phyloP scores from a whole-genome alignment of 37 sponge, comb jelly and placozoan species.

The Beroe forskalii region DNA sequence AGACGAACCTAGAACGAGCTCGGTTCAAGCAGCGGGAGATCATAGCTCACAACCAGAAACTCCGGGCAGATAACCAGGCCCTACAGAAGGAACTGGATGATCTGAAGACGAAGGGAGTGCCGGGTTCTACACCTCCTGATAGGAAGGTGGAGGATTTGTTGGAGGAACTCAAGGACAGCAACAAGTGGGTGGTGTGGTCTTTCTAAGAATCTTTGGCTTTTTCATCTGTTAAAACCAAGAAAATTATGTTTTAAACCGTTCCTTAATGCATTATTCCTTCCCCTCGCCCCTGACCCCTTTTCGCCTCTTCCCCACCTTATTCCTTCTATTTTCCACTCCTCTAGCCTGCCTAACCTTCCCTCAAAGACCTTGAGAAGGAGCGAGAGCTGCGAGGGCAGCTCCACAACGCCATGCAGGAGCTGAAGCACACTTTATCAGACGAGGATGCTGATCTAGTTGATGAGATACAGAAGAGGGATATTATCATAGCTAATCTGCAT shows the following conservation, averaged over 20 bases:
- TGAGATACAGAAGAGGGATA: slow-evolving; percentile 54
- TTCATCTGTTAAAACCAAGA: too few species aligned
- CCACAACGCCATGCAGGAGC: slow-evolving; percentile 16
- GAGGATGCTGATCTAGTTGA: slow-evolving; percentile 58
- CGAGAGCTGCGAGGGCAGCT: slow-evolving; percentile 51
- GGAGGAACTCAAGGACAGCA: slow-evolving; percentile 58
- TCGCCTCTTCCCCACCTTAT: too few species aligned
- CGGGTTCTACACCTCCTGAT: not conserved
- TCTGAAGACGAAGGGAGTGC: slow-evolving; percentile 26
- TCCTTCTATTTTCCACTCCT: too few species aligned
- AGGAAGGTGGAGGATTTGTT: slow-evolving; percentile 49
- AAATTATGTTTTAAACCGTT: too few species aligned
- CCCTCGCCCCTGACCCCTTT: too few species aligned
- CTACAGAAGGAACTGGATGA: slow-evolving; percentile 43
- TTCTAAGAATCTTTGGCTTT: too few species aligned
- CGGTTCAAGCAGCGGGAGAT: slow-evolving; percentile 63
- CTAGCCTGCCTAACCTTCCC: too few species aligned
- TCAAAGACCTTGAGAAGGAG: slow-evolving; percentile 59
- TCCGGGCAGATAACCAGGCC: slow-evolving; percentile 52
- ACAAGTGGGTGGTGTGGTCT: too few species aligned
- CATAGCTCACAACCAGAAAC: slow-evolving; percentile 27
- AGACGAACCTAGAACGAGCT: slow-evolving; percentile 56
- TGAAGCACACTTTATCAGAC: slow-evolving; percentile 31
- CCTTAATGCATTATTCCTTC: too few species aligned
- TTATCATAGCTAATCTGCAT: slow-evolving; percentile 61